Evolutionary conservation across 2,888 invertebrate genomes (phyloP), one percentile per base, ranked within the genome.

Genomic region (Malthinus seriepunctatus): DNA sequence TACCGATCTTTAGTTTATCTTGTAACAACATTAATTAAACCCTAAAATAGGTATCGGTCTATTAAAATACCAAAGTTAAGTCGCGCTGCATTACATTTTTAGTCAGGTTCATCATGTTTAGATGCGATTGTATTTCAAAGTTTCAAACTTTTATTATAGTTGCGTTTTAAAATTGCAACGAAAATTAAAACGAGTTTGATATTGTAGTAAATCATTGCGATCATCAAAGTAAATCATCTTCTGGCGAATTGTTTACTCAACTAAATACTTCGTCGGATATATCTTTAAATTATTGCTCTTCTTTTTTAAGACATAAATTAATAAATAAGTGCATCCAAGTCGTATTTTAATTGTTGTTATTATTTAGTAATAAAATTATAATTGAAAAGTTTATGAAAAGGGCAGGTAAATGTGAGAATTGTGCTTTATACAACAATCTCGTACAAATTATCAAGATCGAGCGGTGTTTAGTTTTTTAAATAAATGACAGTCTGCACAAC

Each of bases 1-100:
- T 64, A 67, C 65, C 64, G 67, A 69, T 71, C 71, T 72, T 72
- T 70, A 70, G 69, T 71, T 71, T 72, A 71, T 73, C 70, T 66
- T 70, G 70, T 71, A 72, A 73, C 73, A 73, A 73, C 72, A 74
- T 73, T 73, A 74, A 74, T 74, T 74, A 72, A 73, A 71, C 66
- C 71, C 73, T 72, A 73, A 73, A 74, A 73, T 73, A 73, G 72
- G 72, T 69, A 71, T 71, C 69, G 66, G 70, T 71, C 72, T 70
- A 74, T 74, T 73, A 74, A 73, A 71, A 73, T 74, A 69, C 72
- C 73, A 63, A 69, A 60, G 66, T 58, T 56, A 62, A 56, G 60
- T 63, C 63, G 64, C 58, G 63, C 60, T 63, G 63, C 51, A 60
- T 42, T 63, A 67, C 62, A 65, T 67, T 65, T 58, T 47, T 67